phyloP scores from a whole-genome alignment of 2,888 invertebrate species.

The Sesia apiformis region DNA sequence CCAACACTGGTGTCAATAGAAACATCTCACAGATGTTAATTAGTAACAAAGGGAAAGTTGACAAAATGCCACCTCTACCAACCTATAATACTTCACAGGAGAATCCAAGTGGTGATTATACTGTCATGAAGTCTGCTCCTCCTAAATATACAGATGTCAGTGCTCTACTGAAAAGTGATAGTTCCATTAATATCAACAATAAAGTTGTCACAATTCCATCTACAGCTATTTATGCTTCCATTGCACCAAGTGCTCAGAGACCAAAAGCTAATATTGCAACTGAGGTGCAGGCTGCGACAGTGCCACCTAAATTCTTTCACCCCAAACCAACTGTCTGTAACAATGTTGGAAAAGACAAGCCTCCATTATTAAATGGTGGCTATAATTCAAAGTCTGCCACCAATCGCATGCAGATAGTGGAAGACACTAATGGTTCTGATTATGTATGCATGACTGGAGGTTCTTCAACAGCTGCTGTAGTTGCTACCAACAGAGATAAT shows the following conservation, averaged over 20 bases:
- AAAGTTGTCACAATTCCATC: conserved; percentile 63
- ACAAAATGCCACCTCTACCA: conserved; percentile 72
- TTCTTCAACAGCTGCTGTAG: conserved; percentile 60
- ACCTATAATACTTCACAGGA: conserved; percentile 45
- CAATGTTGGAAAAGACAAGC: conserved; percentile 59
- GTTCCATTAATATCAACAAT: conserved; percentile 51
- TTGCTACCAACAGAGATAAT: conserved; percentile 62
- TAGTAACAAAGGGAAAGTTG: conserved; percentile 63
- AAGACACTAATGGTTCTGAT: conserved; percentile 85
- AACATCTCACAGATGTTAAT: conserved; percentile 35
- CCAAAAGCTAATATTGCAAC: conserved; percentile 70
- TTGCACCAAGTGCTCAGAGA: conserved; percentile 69
- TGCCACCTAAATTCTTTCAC: conserved; percentile 73
- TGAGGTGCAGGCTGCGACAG: conserved; percentile 68
- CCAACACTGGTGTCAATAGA: conserved; percentile 44
- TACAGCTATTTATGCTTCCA: conserved; percentile 69
- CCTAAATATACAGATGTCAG: conserved; percentile 66
- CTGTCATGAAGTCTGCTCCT: conserved; percentile 66
- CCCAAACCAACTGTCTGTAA: conserved; percentile 73
- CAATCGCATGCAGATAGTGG: conserved; percentile 70
- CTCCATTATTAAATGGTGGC: conserved; percentile 42
- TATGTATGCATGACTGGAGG: conserved; percentile 91
- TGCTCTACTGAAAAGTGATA: conserved; percentile 50
- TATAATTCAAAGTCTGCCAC: conserved; percentile 38
- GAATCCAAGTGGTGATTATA: conserved; percentile 56